Percentiles rank a stretch among this genome's conserved stretches.
Conservation (phyloP, 2,888 invertebrate genomes). For the Drosophila leonis region DNA sequence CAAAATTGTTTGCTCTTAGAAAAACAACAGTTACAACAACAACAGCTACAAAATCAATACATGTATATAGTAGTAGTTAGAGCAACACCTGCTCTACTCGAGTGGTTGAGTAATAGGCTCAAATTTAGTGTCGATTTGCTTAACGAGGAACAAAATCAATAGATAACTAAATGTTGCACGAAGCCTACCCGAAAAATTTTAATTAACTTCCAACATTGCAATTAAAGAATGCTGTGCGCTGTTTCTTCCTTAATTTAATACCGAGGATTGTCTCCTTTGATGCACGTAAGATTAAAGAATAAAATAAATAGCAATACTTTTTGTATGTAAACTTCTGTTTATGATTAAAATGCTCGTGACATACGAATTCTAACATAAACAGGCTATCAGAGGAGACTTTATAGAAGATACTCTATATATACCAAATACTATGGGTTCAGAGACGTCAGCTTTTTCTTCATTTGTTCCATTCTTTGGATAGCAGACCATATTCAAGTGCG, state of each 20-base stretch:
- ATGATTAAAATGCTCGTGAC: too few relatives aligned
- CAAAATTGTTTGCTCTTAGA: constrained; percentile 64
- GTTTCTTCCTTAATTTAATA: neutral
- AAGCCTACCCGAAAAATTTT: neutral
- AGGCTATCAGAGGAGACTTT: too few relatives aligned
- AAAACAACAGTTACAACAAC: constrained; percentile 5
- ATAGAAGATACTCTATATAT: too few relatives aligned
- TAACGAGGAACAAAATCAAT: constrained; percentile 7
- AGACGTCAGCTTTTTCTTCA: neutral
- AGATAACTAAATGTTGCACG: neutral
- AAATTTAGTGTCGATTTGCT: constrained; percentile 32
- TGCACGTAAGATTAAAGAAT: too few relatives aligned
- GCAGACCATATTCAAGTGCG: neutral
- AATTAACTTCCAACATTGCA: neutral
- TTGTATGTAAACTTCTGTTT: too few relatives aligned
- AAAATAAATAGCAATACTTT: too few relatives aligned
- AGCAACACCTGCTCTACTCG: neutral
- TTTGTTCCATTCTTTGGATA: neutral
- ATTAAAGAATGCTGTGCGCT: neutral
- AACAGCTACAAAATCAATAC: constrained; percentile 36
- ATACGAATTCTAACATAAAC: too few relatives aligned
- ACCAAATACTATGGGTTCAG: neutral
- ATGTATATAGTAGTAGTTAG: neutral
- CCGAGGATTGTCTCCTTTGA: too few relatives aligned
- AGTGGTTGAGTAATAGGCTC: constrained; percentile 6